Conservation (phyloP, 2,888 invertebrate species). For the Sussaba pulchella region DNA sequence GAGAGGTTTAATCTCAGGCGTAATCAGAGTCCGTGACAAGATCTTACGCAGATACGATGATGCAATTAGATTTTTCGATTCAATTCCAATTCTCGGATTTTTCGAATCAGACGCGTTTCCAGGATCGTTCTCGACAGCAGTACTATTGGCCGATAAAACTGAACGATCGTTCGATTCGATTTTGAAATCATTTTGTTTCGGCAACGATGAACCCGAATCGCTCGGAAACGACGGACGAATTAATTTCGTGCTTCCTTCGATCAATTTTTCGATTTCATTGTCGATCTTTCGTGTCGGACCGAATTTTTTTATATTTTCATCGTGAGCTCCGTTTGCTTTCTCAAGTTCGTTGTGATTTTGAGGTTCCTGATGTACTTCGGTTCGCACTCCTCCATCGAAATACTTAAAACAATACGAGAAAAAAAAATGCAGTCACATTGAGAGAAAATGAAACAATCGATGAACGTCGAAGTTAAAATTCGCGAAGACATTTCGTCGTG, state of each 20-base stretch:
- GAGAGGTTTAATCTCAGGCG: background rate
- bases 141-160: background rate
- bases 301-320: constrained; percentile 1
- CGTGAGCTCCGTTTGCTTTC: background rate
- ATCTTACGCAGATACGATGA: constrained; percentile 11
- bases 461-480: background rate
- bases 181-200: background rate
- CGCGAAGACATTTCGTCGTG: background rate
- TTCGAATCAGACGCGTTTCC: background rate
- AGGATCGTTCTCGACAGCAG: background rate
- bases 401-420: constrained; percentile 27
- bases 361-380: background rate
- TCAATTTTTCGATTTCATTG: constrained; percentile 35
- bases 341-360: background rate
- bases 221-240: constrained; percentile 19
- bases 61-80: background rate
- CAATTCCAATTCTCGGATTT: background rate
- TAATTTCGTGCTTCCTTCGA: constrained; percentile 45
- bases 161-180: background rate
- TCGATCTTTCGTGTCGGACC: background rate
- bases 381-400: constrained; percentile 23
- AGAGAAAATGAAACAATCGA: background rate
- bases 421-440: constrained; percentile 1
- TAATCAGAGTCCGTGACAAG: background rate
- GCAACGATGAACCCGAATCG: background rate